Conservation (phyloP, 2,113 vertebrate genomes). For the Pungitius pungitius region DNA sequence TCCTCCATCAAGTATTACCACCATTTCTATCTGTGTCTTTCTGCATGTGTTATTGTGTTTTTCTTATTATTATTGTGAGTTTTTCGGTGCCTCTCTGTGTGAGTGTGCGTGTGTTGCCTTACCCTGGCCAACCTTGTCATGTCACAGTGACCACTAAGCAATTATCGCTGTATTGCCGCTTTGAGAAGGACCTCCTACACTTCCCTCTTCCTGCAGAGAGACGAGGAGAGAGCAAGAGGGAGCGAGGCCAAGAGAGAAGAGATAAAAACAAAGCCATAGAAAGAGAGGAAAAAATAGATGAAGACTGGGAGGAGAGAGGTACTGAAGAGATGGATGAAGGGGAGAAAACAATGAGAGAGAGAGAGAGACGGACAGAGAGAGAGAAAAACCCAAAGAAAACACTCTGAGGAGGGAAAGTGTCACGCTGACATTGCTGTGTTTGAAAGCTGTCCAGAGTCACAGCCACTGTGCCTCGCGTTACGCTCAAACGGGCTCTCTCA, state of each 20-base stretch:
- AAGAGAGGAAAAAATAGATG: slow-evolving; percentile 31
- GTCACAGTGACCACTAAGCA: slow-evolving; percentile 84
- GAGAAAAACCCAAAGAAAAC: slow-evolving; percentile 28
- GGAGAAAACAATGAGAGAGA: slow-evolving; percentile 35
- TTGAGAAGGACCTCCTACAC: slow-evolving; percentile 61
- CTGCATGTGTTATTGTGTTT: slow-evolving; percentile 15
- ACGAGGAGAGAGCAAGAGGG: slow-evolving; percentile 26
- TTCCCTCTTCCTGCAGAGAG: slow-evolving; percentile 49
- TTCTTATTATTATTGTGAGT: slow-evolving; percentile 15
- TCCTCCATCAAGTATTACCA: slow-evolving; percentile 45
- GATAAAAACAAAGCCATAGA: slow-evolving; percentile 29
- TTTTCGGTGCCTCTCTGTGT: slow-evolving; percentile 11
- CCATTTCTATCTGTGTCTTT: slow-evolving; percentile 9
- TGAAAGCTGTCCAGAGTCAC: slow-evolving; percentile 68
- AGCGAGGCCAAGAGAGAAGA: slow-evolving; percentile 31
- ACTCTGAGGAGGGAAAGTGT: slow-evolving; percentile 66
- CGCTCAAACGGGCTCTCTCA: slow-evolving; percentile 50
- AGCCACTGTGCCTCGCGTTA: slow-evolving; percentile 39
- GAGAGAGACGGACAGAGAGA: slow-evolving; percentile 17
- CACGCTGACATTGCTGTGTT: slow-evolving; percentile 76
- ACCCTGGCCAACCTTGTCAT: slow-evolving; percentile 66
- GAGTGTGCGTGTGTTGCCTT: slow-evolving; percentile 50
- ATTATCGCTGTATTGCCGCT: slow-evolving; percentile 76
- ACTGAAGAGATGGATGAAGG: slow-evolving; percentile 29
- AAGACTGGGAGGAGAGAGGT: slow-evolving; percentile 19